phyloP scores from a whole-genome alignment of 1,140 invertebrate genomes.

The Saccostrea glomerata region DNA sequence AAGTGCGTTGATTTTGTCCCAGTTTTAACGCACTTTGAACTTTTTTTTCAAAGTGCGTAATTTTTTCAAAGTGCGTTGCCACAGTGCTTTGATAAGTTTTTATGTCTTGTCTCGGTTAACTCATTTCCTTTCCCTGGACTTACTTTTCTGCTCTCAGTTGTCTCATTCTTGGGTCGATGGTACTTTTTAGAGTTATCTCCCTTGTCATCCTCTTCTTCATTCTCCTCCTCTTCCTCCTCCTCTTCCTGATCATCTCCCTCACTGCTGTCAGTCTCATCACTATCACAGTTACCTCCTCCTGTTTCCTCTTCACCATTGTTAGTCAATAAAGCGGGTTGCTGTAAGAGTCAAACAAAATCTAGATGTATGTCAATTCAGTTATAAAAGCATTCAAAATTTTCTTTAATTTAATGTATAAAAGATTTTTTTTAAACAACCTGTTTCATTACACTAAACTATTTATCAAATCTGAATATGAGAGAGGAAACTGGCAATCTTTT shows the following conservation, averaged over 20 bases:
- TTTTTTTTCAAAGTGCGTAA: no score
- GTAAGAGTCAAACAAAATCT: not conserved
- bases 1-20: no score
- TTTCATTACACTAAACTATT: not conserved
- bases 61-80: no score
- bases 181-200: constrained; percentile 16
- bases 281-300: constrained; percentile 23
- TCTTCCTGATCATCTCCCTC: constrained; percentile 61
- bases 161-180: not conserved
- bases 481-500: not conserved
- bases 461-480: not conserved
- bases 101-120: no score
- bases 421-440: not conserved
- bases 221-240: not conserved
- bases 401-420: not conserved
- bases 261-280: constrained; percentile 78
- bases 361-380: not conserved
- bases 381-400: not conserved
- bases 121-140: not conserved
- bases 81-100: no score
- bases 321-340: constrained; percentile 75
- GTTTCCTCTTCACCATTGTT: constrained; percentile 77
- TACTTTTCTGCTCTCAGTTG: not conserved
- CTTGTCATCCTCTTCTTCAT: constrained; percentile 1
- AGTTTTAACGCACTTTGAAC: no score